These are phyloP conservation scores for Eremophila alpestris DNA, from an alignment of 2,797 vertebrate species.

Conservation along the genomic window DNA sequence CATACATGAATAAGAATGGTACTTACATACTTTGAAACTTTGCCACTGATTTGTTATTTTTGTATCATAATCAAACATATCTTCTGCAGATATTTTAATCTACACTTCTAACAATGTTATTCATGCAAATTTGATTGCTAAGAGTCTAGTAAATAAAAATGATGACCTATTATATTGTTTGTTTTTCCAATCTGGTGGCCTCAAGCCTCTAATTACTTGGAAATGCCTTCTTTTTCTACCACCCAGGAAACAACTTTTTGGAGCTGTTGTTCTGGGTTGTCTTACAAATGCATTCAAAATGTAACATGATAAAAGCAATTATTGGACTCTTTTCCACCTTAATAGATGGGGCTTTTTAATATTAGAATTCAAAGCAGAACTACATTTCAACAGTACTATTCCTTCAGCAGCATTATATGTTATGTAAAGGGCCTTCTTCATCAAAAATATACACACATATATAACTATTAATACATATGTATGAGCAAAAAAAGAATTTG, in stretches of 20 bases:
- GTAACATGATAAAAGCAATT: not conserved
- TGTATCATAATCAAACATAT: not conserved
- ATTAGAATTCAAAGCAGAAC: not conserved
- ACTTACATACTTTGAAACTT: not conserved
- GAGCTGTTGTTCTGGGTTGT: not conserved
- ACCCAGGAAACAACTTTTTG: not conserved
- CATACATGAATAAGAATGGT: not conserved
- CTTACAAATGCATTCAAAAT: not conserved
- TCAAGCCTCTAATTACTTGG: not conserved
- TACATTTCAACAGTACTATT: not conserved
- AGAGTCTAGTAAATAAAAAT: not conserved
- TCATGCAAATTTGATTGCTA: not conserved
- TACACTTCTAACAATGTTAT: not conserved
- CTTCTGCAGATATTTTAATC: not conserved
- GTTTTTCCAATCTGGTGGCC: not conserved
- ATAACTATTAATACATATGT: not conserved
- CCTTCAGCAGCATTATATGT: accelerated
- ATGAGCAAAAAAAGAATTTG: not conserved
- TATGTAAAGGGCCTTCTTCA: not conserved
- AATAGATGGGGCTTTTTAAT: not conserved
- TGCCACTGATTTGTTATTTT: not conserved
- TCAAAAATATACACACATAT: not conserved
- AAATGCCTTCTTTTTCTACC: not conserved
- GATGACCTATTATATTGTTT: not conserved
- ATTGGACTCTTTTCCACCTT: not conserved